Evolutionary conservation across 1,140 invertebrate genomes (phyloP).

Genomic region (Chlorops oryzae): DNA sequence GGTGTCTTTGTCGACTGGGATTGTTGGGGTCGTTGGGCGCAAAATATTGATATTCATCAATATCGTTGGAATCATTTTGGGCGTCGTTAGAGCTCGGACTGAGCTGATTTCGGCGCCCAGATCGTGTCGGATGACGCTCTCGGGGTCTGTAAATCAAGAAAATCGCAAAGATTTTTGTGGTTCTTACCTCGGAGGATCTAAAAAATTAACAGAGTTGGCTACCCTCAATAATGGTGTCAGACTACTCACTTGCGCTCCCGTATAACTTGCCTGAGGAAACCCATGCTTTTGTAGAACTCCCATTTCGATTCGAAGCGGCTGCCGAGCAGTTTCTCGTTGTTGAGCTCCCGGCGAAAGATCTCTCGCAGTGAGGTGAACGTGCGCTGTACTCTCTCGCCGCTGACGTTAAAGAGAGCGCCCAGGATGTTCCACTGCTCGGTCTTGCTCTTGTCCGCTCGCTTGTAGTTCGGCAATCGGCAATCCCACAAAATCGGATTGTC

Average conservation of each 20-base stretch:
- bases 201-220: too few relatives aligned
- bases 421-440: conserved; percentile 44
- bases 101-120: too few relatives aligned
- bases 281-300: conserved; percentile 45
- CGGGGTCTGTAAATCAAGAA: too few relatives aligned
- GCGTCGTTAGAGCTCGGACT: too few relatives aligned
- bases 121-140: too few relatives aligned
- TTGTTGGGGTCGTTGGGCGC: conserved; percentile 43
- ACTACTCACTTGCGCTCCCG: conserved; percentile 38
- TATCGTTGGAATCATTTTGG: too few relatives aligned
- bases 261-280: conserved; percentile 42
- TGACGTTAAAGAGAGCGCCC: conserved; percentile 39
- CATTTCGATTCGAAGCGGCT: conserved; percentile 40
- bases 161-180: too few relatives aligned
- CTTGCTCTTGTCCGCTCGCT: conserved; percentile 43
- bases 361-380: conserved; percentile 42
- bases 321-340: conserved; percentile 43
- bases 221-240: too few relatives aligned
- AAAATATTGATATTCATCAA: conserved; percentile 44
- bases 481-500: conserved; percentile 42
- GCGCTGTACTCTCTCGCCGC: conserved; percentile 40
- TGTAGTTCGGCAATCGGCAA: conserved; percentile 42
- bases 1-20: conserved; percentile 26
- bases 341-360: conserved; percentile 42
- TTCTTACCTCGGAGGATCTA: too few relatives aligned